Conservation (phyloP, 2,113 vertebrate species). For the Chionodraco myersi region DNA sequence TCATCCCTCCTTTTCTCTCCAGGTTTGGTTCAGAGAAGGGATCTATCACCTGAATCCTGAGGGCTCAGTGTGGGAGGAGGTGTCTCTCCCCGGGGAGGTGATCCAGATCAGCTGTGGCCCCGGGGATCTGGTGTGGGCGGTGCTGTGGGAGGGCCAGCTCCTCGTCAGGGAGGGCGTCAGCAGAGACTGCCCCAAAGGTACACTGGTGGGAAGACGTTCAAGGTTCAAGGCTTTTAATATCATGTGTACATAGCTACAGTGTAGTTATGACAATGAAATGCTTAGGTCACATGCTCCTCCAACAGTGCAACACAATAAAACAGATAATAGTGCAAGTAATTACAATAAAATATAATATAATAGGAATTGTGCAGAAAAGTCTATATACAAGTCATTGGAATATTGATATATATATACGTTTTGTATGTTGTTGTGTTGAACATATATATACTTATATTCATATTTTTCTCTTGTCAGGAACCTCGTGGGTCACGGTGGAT, state of each 20-base stretch:
- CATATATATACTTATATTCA: neutral
- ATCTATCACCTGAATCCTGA: slow-evolving; percentile 92
- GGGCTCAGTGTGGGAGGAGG: slow-evolving; percentile 89
- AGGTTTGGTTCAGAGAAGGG: slow-evolving; percentile 95
- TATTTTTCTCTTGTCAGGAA: slow-evolving; percentile 61
- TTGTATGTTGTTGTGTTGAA: neutral
- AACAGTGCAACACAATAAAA: too few relatives aligned
- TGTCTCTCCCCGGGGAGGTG: slow-evolving; percentile 91
- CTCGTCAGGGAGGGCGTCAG: slow-evolving; percentile 93
- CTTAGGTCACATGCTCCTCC: too few relatives aligned
- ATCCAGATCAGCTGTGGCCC: slow-evolving; percentile 97
- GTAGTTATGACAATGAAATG: too few relatives aligned
- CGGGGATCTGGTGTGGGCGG: slow-evolving; percentile 93
- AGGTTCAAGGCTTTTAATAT: too few relatives aligned
- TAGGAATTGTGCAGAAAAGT: too few relatives aligned
- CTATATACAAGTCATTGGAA: too few relatives aligned
- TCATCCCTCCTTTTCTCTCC: slow-evolving; percentile 17
- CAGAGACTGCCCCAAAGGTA: slow-evolving; percentile 92
- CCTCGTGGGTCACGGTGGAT: slow-evolving; percentile 91
- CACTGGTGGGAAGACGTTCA: too few relatives aligned
- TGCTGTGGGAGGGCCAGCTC: slow-evolving; percentile 96
- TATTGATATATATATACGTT: too few relatives aligned
- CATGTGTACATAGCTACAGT: too few relatives aligned
- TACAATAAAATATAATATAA: too few relatives aligned
- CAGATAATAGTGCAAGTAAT: too few relatives aligned